A percentile compares a stretch with the other conserved stretches of the same genome.
phyloP scores from a whole-genome alignment of 2,888 invertebrate genomes.

The Lasioglossum calceatum region DNA sequence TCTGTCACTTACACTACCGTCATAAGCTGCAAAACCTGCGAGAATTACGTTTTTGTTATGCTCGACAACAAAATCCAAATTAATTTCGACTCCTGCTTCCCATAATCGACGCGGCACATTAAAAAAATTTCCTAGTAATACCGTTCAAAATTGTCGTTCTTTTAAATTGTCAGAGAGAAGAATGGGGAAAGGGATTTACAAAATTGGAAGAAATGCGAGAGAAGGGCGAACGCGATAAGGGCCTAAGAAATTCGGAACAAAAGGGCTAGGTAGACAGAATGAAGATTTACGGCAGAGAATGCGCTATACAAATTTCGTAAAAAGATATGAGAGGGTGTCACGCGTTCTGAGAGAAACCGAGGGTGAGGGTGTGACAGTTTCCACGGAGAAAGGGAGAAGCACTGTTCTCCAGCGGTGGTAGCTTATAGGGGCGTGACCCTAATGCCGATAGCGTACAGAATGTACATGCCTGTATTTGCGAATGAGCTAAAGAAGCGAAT shows the following conservation, averaged over 20 bases:
- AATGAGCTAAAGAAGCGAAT: constrained; percentile 2
- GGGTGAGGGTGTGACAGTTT: background rate
- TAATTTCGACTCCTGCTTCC: too few species aligned
- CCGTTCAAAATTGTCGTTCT: too few species aligned
- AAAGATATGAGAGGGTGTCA: background rate
- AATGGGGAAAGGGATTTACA: background rate
- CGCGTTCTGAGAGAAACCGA: background rate
- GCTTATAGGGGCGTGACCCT: background rate
- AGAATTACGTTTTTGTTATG: background rate
- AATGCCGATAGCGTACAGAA: background rate
- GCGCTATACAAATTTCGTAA: background rate
- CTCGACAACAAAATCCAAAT: background rate
- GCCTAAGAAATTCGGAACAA: background rate
- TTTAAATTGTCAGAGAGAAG: too few species aligned
- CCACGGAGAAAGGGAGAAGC: background rate
- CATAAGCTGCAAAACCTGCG: background rate
- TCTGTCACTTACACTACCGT: background rate
- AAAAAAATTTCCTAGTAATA: too few species aligned
- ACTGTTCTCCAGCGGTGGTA: background rate
- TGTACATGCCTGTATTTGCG: constrained; percentile 4
- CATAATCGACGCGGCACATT: too few species aligned
- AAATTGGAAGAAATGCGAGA: background rate
- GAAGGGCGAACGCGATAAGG: background rate
- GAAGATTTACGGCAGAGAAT: constrained; percentile 4
- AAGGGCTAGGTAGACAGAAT: background rate